Percentiles rank a stretch among this genome's conserved stretches.
These are phyloP conservation scores for Bicyclus anynana DNA, from an alignment of 1,140 invertebrate species.

Conservation along the genomic window DNA sequence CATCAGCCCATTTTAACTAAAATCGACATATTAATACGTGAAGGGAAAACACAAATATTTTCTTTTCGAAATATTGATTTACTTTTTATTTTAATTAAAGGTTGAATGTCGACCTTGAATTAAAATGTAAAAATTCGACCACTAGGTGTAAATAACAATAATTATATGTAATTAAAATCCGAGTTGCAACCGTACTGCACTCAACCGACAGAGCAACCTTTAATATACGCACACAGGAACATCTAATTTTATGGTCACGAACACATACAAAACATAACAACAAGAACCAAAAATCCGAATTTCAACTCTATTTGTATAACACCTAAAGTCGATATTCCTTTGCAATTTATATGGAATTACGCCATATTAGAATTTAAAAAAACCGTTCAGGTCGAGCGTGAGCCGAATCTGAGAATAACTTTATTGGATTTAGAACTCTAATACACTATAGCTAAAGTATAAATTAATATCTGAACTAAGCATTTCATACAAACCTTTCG, in stretches of 20 bases:
- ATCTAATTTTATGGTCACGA: constrained; percentile 49
- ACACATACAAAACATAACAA: constrained; percentile 25
- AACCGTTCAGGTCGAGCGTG: constrained; percentile 8
- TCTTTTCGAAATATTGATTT: no score
- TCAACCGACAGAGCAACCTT: constrained; percentile 41
- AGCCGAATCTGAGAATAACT: constrained; percentile 17
- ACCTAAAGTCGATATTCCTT: constrained; percentile 23
- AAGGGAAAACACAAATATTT: no score
- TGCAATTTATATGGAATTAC: constrained; percentile 12
- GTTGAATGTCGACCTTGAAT: no score
- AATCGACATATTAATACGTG: no score
- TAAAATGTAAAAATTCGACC: no score
- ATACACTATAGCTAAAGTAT: neutral
- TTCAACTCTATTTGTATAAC: constrained; percentile 2
- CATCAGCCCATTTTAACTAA: no score
- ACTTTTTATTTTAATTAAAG: no score
- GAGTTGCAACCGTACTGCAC: constrained; percentile 40
- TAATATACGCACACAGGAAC: constrained; percentile 58
- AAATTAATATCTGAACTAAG: constrained; percentile 3
- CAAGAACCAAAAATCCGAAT: constrained; percentile 9
- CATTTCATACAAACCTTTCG: neutral
- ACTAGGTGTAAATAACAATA: no score
- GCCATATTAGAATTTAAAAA: constrained; percentile 16
- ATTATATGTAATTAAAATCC: no score
- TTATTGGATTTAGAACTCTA: constrained; percentile 19